These are phyloP conservation scores for Petrocephalus zakoni DNA, from an alignment of 2,113 vertebrate genomes.

Conservation along the genomic window DNA sequence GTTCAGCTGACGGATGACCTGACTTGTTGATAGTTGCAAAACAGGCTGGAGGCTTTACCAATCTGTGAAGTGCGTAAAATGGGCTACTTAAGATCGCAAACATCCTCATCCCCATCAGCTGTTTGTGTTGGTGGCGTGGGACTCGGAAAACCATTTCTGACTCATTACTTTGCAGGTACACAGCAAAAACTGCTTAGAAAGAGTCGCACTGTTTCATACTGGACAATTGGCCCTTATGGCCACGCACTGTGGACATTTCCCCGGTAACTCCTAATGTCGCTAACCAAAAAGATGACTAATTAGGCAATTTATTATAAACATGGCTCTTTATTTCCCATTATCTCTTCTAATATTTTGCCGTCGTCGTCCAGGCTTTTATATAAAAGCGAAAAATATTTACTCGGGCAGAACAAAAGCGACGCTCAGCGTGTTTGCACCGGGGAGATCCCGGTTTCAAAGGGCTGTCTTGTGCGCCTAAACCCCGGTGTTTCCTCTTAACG, in stretches of 20 bases:
- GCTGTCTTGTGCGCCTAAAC: neutral
- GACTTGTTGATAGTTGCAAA: neutral
- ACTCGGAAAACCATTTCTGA: neutral
- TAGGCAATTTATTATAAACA: neutral
- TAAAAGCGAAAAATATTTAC: neutral
- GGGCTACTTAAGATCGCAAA: neutral
- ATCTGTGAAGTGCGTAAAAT: neutral
- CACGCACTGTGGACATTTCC: neutral
- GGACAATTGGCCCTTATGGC: neutral
- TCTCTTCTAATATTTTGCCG: neutral
- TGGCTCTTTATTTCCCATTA: neutral
- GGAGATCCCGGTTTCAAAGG: neutral
- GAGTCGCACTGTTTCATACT: neutral
- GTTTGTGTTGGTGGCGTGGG: neutral
- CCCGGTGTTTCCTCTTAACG: neutral
- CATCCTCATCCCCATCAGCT: neutral
- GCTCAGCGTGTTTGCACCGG: neutral
- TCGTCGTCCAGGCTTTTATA: neutral
- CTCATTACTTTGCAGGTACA: neutral
- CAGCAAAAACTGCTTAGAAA: neutral
- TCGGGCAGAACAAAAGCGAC: neutral
- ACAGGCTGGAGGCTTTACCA: neutral
- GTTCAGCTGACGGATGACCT: neutral
- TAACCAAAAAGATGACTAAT: neutral
- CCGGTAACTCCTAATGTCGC: neutral